Evolutionary conservation across 2,797 vertebrate species (phyloP), one percentile per base, ranked within the genome.

Genomic region (Coregonus ussuriensis): DNA sequence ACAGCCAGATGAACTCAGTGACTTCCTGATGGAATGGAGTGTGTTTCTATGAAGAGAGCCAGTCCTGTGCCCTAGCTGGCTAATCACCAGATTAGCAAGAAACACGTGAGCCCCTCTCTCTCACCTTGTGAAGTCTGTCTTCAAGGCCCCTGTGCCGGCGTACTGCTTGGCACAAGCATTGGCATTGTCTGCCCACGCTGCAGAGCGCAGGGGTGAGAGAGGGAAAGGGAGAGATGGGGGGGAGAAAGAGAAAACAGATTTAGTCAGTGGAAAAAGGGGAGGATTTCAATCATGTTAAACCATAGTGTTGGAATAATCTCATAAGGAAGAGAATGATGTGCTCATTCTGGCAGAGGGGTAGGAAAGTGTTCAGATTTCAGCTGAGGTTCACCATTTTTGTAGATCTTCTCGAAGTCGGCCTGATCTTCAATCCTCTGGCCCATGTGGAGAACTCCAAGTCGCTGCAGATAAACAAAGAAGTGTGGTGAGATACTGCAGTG

Each of bases 81-180:
- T 54, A 54, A 54, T 15, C 53, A 54, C 53, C 0, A 41, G 37
- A 41, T 41, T 41, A 41, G 41, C 7, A 56, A 56, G 16, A 56
- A 56, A 7, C 54, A n/a, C 25, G 14, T 31, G 18, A 78, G n/a
- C 33, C 6, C 13, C 52, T 63, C 53, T 31, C 29, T 66, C 93
- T 93, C 87, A 91, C 97, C 97, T 96, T 67, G 97, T 99, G 72
- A 96, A 99, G 88, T 99, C 97, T 0, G 97, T 99, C 94, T 99
- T 99, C 91, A 99, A 93, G 86, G 97, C 97, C 79, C 97, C 97
- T 0, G 97, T 99, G 54, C 97, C 97, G 0, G 97, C 97, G 14
- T 98, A 99, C 83, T 99, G 97, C 85, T 98, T 99, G 91, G 97
- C 97, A 94, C 97, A 99, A 41, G 97, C 97, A 74, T 99, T 97